phyloP scores from a whole-genome alignment of 1,140 invertebrate genomes.

The Gyrodactylus bullatarudis region DNA sequence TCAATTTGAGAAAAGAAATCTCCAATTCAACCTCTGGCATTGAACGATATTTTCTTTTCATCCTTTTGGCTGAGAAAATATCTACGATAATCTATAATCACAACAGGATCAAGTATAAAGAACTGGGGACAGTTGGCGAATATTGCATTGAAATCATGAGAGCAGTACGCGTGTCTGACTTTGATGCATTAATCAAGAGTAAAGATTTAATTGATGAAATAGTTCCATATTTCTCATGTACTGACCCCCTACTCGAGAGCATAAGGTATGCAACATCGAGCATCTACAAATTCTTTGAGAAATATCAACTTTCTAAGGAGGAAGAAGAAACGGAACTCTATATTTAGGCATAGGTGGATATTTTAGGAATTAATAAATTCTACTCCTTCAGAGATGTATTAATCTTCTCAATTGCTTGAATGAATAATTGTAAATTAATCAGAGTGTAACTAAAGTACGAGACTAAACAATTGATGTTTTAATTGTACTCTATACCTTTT shows the following conservation, averaged over 20 bases:
- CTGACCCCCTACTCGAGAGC: background rate
- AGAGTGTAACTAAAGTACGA: too few species aligned
- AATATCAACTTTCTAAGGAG: too few species aligned
- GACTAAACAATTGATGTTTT: too few species aligned
- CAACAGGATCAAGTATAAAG: background rate
- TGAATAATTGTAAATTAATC: too few species aligned
- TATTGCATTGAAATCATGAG: background rate
- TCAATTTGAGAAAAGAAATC: background rate
- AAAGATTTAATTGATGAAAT: background rate
- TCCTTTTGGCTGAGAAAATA: background rate
- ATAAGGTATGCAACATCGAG: background rate
- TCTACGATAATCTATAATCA: background rate
- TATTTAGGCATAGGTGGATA: too few species aligned
- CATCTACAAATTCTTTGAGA: too few species aligned
- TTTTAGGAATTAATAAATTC: too few species aligned
- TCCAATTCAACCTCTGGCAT: background rate
- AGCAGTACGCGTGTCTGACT: background rate
- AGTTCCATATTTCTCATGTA: background rate
- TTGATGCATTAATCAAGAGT: background rate
- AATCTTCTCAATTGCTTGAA: background rate
- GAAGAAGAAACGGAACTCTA: too few species aligned
- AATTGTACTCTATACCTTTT: too few species aligned
- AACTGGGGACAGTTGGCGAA: background rate
- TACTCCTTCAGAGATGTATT: background rate
- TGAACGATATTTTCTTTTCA: background rate